Conservation (phyloP, 1,140 invertebrate genomes). For the Bombus affinis region DNA sequence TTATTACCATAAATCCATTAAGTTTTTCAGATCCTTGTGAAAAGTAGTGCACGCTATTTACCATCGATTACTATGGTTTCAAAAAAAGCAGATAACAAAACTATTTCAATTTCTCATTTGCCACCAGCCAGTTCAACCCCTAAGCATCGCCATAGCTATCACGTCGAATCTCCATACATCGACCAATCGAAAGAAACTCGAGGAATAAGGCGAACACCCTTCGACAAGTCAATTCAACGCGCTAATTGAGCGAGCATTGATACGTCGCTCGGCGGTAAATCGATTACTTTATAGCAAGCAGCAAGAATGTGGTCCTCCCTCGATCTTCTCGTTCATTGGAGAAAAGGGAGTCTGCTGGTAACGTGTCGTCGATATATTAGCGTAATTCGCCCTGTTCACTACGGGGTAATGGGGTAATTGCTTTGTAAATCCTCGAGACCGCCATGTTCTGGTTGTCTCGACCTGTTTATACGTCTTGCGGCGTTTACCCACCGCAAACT, state of each 20-base stretch:
- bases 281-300: conserved; percentile 67
- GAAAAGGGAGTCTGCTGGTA: not conserved
- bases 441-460: conserved; percentile 33
- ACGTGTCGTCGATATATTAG: conserved; percentile 63
- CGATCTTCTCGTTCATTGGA: not conserved
- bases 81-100: no score
- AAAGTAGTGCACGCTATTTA: no score
- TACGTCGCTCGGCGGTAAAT: conserved; percentile 63
- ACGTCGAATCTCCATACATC: not conserved
- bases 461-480: conserved; percentile 45
- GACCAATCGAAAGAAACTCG: not conserved
- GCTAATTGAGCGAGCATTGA: conserved; percentile 74
- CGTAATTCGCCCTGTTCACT: conserved; percentile 58
- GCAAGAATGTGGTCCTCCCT: conserved; percentile 37
- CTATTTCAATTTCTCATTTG: no score
- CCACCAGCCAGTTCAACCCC: not conserved
- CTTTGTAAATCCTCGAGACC: conserved; percentile 48
- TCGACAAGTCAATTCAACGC: conserved; percentile 62
- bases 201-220: conserved; percentile 17
- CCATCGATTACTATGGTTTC: no score
- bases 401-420: conserved; percentile 64
- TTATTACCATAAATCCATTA: no score
- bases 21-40: no score
- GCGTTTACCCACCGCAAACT: conserved; percentile 1
- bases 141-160: not conserved